Percentiles rank a stretch among this genome's conserved stretches.
phyloP scores from a whole-genome alignment of 2,888 invertebrate genomes.

The Platerodrilus igneus region DNA sequence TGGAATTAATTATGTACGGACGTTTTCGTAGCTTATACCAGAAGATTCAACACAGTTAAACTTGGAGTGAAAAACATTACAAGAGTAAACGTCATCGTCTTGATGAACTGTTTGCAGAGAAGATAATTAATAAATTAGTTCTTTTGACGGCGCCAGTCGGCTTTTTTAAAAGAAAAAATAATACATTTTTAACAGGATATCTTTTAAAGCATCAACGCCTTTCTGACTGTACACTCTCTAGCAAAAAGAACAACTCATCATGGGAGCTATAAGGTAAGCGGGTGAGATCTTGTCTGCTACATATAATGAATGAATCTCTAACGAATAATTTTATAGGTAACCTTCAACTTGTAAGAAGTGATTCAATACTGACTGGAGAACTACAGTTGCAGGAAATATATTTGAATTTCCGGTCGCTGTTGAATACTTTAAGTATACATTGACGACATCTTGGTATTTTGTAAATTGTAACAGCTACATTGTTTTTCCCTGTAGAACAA shows the following conservation, averaged over 20 bases:
- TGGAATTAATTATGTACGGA: no score
- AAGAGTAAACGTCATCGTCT: conserved; percentile 16
- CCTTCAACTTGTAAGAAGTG: no score
- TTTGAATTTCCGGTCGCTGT: no score
- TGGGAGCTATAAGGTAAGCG: no score
- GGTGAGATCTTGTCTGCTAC: no score
- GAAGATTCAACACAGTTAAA: no score
- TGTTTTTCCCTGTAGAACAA: neutral
- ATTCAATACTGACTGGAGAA: no score
- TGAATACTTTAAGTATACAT: conserved; percentile 3
- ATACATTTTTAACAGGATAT: conserved; percentile 49
- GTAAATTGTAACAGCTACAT: neutral
- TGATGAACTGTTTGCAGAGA: conserved; percentile 26
- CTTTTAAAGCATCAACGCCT: conserved; percentile 49
- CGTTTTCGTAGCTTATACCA: no score
- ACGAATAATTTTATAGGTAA: no score
- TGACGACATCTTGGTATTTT: neutral
- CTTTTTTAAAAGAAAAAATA: conserved; percentile 41
- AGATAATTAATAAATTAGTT: conserved; percentile 49
- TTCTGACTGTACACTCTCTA: conserved; percentile 26
- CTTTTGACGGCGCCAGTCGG: conserved; percentile 48
- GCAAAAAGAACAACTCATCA: conserved; percentile 17
- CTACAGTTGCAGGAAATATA: no score
- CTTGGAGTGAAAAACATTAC: no score
- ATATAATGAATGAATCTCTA: conserved; percentile 18